These are phyloP conservation scores for Marcusenius ussheri DNA, from an alignment of 2,113 vertebrate genomes.

Conservation along the genomic window DNA sequence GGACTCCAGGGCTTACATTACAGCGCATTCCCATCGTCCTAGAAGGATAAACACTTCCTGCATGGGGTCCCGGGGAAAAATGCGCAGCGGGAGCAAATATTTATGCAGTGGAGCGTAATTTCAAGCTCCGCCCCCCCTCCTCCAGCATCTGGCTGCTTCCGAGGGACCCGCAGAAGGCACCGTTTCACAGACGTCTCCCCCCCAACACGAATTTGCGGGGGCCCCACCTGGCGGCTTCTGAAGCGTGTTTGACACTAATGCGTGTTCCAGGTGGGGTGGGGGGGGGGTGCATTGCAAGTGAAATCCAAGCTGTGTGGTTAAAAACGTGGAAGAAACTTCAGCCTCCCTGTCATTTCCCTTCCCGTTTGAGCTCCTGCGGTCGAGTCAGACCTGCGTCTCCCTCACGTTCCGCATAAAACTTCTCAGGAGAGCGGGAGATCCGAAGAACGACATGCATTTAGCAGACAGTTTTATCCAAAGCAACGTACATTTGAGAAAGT, in stretches of 20 bases:
- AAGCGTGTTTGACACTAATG: not conserved
- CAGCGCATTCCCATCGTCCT: constrained; percentile 37
- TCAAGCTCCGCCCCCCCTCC: constrained; percentile 22
- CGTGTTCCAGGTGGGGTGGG: not conserved
- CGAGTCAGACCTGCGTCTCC: not conserved
- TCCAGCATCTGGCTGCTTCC: not conserved
- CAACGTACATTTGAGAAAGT: not conserved
- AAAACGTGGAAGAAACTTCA: not conserved
- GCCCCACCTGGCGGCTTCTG: not conserved
- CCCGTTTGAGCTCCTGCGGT: not conserved
- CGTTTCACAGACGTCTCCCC: not conserved
- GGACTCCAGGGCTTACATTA: constrained; percentile 2
- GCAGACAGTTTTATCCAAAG: not conserved
- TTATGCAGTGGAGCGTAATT: constrained; percentile 30
- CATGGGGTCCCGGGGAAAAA: constrained; percentile 30
- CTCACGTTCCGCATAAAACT: not conserved
- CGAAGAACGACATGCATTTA: not conserved
- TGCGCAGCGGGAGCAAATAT: constrained; percentile 40
- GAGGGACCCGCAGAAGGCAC: not conserved
- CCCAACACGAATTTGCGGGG: constrained; percentile 14
- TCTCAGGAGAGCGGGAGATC: not conserved
- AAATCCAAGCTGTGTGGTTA: constrained; percentile 2
- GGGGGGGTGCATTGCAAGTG: not conserved
- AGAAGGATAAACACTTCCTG: constrained; percentile 36
- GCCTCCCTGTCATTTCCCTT: not conserved